phyloP scores from a whole-genome alignment of 2,113 vertebrate genomes.

The Centrocercus urophasianus region DNA sequence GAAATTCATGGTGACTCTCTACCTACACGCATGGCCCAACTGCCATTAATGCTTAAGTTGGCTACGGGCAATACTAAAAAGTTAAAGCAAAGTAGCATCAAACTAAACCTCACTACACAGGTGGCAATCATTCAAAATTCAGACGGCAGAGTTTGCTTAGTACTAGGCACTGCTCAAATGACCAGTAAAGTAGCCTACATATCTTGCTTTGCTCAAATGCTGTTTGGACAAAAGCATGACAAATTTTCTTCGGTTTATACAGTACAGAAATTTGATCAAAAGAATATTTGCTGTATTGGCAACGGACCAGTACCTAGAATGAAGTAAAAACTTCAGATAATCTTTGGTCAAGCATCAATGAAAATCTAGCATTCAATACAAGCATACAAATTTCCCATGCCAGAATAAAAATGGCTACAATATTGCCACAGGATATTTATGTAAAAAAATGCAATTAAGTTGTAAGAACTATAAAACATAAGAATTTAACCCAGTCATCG shows the following conservation, averaged over 20 bases:
- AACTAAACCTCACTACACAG: background rate
- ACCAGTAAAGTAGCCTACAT: background rate
- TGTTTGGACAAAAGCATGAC: background rate
- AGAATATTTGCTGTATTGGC: background rate
- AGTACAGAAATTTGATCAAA: background rate
- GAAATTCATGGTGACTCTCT: background rate
- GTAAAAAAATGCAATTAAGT: background rate
- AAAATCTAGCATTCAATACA: background rate
- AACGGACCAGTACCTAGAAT: background rate
- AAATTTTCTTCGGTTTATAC: background rate
- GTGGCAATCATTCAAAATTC: background rate
- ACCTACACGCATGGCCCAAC: background rate
- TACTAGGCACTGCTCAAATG: background rate
- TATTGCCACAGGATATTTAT: background rate
- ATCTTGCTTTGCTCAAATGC: background rate
- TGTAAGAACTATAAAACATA: background rate
- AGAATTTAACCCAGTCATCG: constrained; percentile 1
- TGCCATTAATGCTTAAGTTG: background rate
- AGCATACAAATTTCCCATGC: background rate
- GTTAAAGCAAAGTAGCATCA: background rate
- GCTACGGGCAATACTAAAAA: background rate
- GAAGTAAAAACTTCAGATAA: constrained; percentile 1
- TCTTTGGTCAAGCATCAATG: background rate
- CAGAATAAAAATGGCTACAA: background rate
- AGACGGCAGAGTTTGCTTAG: background rate